A percentile compares a stretch with the other conserved stretches of the same genome.
Conservation (phyloP, 2,797 vertebrate species). For the Platalea minor region DNA sequence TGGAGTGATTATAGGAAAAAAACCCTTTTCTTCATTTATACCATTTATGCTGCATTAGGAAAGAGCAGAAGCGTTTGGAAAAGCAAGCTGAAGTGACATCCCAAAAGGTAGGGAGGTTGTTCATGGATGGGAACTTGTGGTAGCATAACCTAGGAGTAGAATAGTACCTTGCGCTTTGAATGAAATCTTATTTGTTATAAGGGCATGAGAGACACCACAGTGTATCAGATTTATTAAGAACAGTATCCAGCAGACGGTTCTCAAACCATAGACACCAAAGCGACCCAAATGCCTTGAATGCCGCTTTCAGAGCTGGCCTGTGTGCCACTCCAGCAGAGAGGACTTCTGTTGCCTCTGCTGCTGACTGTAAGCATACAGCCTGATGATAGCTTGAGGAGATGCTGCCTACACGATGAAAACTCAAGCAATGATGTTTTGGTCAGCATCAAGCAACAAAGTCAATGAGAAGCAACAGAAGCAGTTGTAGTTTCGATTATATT, state of each 20-base stretch:
- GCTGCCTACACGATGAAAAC: neutral
- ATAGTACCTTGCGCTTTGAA: neutral
- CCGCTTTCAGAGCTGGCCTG: neutral
- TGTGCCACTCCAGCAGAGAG: neutral
- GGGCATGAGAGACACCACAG: accelerated
- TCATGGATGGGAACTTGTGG: neutral
- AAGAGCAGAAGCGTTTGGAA: neutral
- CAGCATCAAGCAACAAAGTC: neutral
- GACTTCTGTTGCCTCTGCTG: neutral
- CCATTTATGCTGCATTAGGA: neutral
- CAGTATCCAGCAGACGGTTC: neutral
- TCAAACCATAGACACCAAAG: neutral
- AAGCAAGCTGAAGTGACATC: neutral
- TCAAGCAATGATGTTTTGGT: neutral
- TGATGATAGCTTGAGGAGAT: neutral
- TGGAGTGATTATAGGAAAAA: neutral
- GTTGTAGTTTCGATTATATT: neutral
- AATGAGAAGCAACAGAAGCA: neutral
- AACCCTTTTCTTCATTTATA: neutral
- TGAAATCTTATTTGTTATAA: neutral
- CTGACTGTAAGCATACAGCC: neutral
- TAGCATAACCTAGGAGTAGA: neutral
- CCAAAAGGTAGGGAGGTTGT: neutral
- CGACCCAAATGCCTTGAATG: neutral
- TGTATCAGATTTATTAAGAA: neutral